Base-by-base conservation (phyloP, 2,797 vertebrate genomes). In the Mus minutoides region DNA sequence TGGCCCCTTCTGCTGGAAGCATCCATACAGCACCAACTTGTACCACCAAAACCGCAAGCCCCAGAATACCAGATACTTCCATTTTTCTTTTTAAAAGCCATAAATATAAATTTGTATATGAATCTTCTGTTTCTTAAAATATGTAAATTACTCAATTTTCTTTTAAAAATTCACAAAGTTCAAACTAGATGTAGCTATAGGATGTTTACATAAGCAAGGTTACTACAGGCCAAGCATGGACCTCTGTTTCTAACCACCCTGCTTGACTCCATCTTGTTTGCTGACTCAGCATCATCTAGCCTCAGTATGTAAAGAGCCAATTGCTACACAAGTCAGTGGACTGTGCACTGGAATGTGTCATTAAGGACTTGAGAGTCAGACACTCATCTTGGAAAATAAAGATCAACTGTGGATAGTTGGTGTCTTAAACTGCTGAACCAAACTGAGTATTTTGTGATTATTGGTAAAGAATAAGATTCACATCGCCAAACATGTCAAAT, bases 391-490 rank as follows among this genome's bases (percentile, higher is more conserved):
- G 84, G 10, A 84, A 92, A 94, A 94, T 21, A 49, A 90, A 88
- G 22, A 77, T 49, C 79, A 76, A 29, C 10, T 26, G 54, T n/a
- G 34, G 8, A 73, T 17, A 67, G 31, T n/a, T 17, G 64, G 64
- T 14, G 16, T 67, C 34, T 88, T 82, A 94, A 67, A 91, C 1
- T 37, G 21, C 49, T 56, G 22, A 79, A 40, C 34, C 37, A 92
- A 92, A 95, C 69, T 82, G 73, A 84, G 73, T 43, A 34, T 85
- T 75, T 88, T 56, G 34, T 7, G 22, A 71, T 34, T 78, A 3
- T 93, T 89, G 62, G 4, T 84, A 79, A 92, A 94, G 67, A 94
- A 52, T 69, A 94, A 75, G 43, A 84, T 43, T 89, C 60, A 43
- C 9, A 83, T 37, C 26, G 86, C 54, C 37, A 89, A 89, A 94